Percentiles rank a stretch among this genome's conserved stretches.
Evolutionary conservation across 2,797 vertebrate genomes (phyloP).

Genomic region (Myotis vivesi): DNA sequence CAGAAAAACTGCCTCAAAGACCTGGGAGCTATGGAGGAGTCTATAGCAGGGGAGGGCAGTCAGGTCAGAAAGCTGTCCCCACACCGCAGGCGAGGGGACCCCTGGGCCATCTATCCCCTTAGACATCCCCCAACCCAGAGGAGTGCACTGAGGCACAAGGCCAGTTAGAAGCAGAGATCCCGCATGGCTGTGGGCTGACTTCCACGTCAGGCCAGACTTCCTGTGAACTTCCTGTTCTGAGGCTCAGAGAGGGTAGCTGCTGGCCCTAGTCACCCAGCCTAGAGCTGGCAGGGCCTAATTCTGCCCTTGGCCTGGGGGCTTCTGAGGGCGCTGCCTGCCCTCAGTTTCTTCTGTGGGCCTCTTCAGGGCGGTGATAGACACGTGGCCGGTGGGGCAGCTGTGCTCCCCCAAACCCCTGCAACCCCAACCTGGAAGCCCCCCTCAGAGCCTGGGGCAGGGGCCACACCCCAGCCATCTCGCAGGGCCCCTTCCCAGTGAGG

Average conservation of each 20-base stretch:
- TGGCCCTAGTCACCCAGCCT: rapidly evolving
- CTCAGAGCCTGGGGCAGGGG: conserved; percentile 1
- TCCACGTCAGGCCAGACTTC: no score
- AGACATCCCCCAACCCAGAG: no score
- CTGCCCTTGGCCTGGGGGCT: not conserved
- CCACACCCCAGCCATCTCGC: not conserved
- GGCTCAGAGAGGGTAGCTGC: not conserved
- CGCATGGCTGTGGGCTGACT: not conserved
- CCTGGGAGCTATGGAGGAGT: not conserved
- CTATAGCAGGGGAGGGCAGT: not conserved
- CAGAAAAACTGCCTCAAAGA: not conserved
- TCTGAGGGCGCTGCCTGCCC: not conserved
- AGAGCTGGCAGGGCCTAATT: not conserved
- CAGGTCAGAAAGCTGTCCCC: not conserved
- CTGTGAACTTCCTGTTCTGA: rapidly evolving
- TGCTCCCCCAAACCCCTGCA: not conserved
- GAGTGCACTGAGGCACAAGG: not conserved
- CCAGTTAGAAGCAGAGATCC: not conserved
- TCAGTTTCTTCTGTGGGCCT: not conserved
- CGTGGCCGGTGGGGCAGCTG: not conserved
- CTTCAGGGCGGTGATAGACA: conserved; percentile 31
- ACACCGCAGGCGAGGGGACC: not conserved
- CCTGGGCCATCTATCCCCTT: no score
- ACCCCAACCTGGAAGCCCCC: conserved; percentile 68
- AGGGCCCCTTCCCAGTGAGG: not conserved